Conservation (phyloP, 1,140 invertebrate species). For the Maconellicoccus hirsutus region DNA sequence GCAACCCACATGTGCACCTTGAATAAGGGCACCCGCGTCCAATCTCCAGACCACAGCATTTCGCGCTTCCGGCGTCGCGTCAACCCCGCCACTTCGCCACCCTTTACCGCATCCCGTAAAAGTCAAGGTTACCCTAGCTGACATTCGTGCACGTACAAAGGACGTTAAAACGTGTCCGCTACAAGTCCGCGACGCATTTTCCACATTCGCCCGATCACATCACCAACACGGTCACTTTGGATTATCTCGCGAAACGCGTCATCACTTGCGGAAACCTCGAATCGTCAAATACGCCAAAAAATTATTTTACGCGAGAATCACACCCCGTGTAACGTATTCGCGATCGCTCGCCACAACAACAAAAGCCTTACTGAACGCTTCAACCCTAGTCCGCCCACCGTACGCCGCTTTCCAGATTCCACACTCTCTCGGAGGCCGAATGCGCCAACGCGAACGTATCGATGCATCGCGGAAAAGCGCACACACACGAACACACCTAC, state of each 20-base stretch:
- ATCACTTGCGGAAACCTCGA: no score
- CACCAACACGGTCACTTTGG: no score
- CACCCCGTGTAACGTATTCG: no score
- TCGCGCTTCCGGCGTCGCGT: no score
- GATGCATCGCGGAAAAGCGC: constrained; percentile 6
- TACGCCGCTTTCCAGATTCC: not conserved
- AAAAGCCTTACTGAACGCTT: not conserved
- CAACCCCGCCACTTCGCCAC: not conserved
- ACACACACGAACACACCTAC: not conserved
- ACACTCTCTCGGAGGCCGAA: not conserved
- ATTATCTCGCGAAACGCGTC: no score
- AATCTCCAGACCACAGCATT: no score
- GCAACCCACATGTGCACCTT: not conserved
- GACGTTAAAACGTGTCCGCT: not conserved
- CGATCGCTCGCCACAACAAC: not conserved
- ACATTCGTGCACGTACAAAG: not conserved
- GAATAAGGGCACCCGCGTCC: no score
- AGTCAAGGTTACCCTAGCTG: not conserved
- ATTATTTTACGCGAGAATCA: no score
- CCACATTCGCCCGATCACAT: no score
- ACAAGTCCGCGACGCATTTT: not conserved
- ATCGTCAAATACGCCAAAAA: no score
- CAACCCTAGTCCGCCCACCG: not conserved
- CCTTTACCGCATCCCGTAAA: not conserved
- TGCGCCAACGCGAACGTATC: constrained; percentile 6